Evolutionary conservation across 2,888 invertebrate species (phyloP).

Genomic region (Chaetogeoica ovagalla): DNA sequence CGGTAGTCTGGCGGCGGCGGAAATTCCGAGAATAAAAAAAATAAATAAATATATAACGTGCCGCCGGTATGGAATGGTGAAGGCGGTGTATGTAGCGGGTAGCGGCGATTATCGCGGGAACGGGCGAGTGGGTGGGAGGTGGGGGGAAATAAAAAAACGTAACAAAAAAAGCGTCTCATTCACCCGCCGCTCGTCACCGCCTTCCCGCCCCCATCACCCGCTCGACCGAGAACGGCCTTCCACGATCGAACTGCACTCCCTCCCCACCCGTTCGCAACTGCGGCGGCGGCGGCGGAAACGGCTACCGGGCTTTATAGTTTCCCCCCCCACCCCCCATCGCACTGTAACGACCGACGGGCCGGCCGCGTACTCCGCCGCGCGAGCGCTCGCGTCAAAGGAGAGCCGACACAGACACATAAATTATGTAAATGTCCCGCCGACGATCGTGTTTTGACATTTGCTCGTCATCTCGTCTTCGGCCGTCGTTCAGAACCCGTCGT

Average conservation of each 20-base stretch:
- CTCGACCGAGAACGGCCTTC: too few relatives aligned
- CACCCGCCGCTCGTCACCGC: too few relatives aligned
- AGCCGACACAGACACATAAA: conserved; percentile 51
- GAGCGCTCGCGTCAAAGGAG: conserved; percentile 27
- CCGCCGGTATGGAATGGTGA: background rate
- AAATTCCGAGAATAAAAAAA: conserved; percentile 46
- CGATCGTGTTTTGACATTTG: conserved; percentile 54
- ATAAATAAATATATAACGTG: conserved; percentile 29
- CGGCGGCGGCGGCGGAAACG: conserved; percentile 33
- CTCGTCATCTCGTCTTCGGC: conserved; percentile 43
- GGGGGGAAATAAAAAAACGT: too few relatives aligned
- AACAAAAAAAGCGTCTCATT: too few relatives aligned
- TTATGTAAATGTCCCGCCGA: conserved; percentile 49
- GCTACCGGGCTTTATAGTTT: conserved; percentile 45
- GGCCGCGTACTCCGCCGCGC: background rate
- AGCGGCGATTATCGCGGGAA: too few relatives aligned
- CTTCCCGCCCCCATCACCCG: too few relatives aligned
- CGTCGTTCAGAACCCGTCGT: background rate
- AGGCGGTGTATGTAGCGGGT: too few relatives aligned
- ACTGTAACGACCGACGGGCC: too few relatives aligned
- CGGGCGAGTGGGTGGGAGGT: too few relatives aligned
- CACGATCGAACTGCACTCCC: too few relatives aligned
- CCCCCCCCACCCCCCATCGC: background rate
- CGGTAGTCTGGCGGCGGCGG: conserved; percentile 46
- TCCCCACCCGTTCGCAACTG: background rate